Evolutionary conservation across 2,888 invertebrate genomes (phyloP), one percentile per base, ranked within the genome.

Genomic region (Mimas tiliae): DNA sequence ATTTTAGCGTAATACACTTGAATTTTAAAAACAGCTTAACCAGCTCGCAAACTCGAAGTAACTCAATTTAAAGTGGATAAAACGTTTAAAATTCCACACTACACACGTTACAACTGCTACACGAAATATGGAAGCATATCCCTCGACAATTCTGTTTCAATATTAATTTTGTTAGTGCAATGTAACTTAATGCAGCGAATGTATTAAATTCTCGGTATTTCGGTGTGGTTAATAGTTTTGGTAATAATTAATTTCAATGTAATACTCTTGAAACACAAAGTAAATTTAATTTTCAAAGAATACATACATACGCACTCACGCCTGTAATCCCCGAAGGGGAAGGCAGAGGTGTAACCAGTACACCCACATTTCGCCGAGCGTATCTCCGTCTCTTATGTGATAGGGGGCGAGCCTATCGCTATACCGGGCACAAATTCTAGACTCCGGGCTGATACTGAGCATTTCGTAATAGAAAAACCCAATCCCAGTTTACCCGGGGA

Each of bases 41-140:
- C 42, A 19, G 42, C 42, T 42, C 38, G 19, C 42, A 42, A 58
- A 58, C 58, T 38, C 58, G 11, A 19, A 38, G 55, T 38, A 58
- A 58, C 58, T 58, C 58, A 19, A 58, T 58, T 58, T 58, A 1
- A 42, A 58, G 58, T 42, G 19, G 4, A 19, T 58, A 55, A 38
- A 55, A 55, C 55, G 16, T 58, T 58, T 58, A 58, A 58, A 58
- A 58, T 12, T 58, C 1, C n/a, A 55, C 19, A 16, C 19, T 19
- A 58, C 16, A 55, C 16, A 9, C 1, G 16, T 34, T 16, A n/a
- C n/a, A 48, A 55, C 55, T 38, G 50, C 19, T 58, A 16, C 11
- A n/a, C n/a, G n/a, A 34, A 38, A 42, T 8, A 16, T n/a, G 27
- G 27, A 1, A 27, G 27, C 27, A 33, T 4, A 38, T 58, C 19